A percentile compares a stretch with the other conserved stretches of the same genome.
phyloP scores from a whole-genome alignment of 2,888 invertebrate species.

The Lottia scabra region DNA sequence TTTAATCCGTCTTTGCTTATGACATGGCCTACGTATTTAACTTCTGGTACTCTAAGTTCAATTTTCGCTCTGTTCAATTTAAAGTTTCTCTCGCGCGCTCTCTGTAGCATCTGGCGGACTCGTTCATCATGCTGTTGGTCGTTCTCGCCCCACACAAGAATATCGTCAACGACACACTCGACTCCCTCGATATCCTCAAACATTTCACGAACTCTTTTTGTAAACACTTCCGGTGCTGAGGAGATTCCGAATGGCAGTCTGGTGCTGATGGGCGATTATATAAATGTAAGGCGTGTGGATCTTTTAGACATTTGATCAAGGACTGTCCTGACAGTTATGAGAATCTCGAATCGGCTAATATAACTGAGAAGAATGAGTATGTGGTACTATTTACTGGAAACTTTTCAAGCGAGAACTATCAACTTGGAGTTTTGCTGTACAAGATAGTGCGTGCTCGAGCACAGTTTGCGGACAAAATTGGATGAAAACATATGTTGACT shows the following conservation, averaged over 20 bases:
- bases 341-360: conserved; percentile 3
- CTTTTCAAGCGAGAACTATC: conserved; percentile 13
- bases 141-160: too few relatives aligned
- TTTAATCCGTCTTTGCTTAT: conserved; percentile 28
- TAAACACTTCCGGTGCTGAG: conserved; percentile 17
- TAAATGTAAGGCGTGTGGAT: conserved; percentile 22
- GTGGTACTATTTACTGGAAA: conserved; percentile 31
- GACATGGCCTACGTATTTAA: conserved; percentile 30
- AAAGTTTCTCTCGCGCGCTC: too few relatives aligned
- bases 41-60: not conserved
- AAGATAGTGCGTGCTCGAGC: conserved; percentile 30
- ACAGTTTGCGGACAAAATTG: conserved; percentile 31
- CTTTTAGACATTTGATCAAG: conserved; percentile 25
- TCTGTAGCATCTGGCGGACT: too few relatives aligned
- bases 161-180: conserved; percentile 1
- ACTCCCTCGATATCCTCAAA: conserved; percentile 1
- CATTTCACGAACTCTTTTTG: conserved; percentile 7
- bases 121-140: too few relatives aligned
- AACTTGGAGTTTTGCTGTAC: conserved; percentile 27
- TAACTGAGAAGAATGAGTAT: conserved; percentile 19
- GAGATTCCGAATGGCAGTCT: conserved; percentile 15
- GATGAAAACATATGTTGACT: conserved; percentile 27
- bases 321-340: too few relatives aligned
- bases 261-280: not conserved
- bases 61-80: too few relatives aligned